phyloP scores from a whole-genome alignment of 2,113 vertebrate species.

The Crotalus helleri region DNA sequence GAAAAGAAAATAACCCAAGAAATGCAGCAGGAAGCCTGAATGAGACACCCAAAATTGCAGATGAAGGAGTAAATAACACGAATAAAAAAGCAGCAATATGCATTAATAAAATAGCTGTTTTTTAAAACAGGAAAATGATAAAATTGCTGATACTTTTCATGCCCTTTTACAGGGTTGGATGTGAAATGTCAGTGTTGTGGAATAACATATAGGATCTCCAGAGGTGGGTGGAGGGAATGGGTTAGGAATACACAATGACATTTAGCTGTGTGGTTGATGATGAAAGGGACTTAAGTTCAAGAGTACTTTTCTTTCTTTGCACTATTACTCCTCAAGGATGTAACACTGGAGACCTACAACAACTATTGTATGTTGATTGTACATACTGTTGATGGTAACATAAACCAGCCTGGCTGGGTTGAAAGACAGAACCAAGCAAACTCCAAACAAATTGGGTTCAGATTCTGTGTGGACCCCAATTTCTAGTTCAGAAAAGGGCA shows the following conservation, averaged over 20 bases:
- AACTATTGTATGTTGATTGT: neutral
- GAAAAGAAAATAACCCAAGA: neutral
- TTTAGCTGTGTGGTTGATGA: neutral
- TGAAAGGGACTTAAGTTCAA: neutral
- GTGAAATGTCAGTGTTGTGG: constrained; percentile 5
- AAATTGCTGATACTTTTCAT: neutral
- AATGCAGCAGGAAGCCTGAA: neutral
- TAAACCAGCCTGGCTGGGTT: neutral
- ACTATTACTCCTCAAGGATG: neutral
- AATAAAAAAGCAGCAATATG: neutral
- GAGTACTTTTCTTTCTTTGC: neutral
- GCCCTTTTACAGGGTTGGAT: neutral
- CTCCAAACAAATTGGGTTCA: neutral
- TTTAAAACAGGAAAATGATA: neutral
- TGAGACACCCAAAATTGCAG: neutral
- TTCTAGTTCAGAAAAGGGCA: neutral
- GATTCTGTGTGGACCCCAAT: neutral
- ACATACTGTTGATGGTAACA: neutral
- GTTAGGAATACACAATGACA: neutral
- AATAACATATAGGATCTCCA: neutral
- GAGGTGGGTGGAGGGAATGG: neutral
- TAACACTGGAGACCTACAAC: neutral
- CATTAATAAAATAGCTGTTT: constrained; percentile 16
- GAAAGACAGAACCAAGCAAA: neutral
- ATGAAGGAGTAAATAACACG: neutral